phyloP scores from a whole-genome alignment of 2,888 invertebrate species.

The Eustalomyia histrio region DNA sequence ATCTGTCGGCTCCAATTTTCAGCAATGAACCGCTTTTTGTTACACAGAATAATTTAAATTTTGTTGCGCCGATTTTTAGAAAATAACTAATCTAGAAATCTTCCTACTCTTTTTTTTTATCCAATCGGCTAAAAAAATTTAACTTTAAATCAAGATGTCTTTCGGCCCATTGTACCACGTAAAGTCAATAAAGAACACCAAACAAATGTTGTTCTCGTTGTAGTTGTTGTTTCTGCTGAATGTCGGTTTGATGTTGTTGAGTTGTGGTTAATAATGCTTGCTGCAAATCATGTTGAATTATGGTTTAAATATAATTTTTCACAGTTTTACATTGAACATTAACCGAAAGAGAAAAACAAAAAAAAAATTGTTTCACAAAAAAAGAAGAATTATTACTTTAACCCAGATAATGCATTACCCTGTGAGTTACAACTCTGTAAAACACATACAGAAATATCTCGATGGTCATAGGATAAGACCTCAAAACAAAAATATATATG shows the following conservation, averaged over 20 bases:
- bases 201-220: slow-evolving; percentile 4
- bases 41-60: no score
- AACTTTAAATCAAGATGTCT: no score
- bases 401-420: slow-evolving; percentile 61
- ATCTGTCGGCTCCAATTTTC: no score
- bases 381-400: slow-evolving; percentile 60
- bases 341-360: slow-evolving; percentile 28
- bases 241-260: slow-evolving; percentile 37
- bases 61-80: no score
- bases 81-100: no score
- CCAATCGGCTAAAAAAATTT: no score
- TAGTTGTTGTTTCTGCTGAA: slow-evolving; percentile 28
- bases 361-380: neutral
- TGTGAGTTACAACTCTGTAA: slow-evolving; percentile 24
- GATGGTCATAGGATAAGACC: no score
- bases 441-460: neutral
- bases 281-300: slow-evolving; percentile 65
- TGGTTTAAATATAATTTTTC: slow-evolving; percentile 61
- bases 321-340: slow-evolving; percentile 52
- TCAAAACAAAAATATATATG: no score
- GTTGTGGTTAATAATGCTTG: slow-evolving; percentile 57
- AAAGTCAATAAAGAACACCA: slow-evolving; percentile 2
- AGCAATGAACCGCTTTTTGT: no score
- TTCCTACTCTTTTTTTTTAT: no score
- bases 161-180: no score